Conservation (phyloP, 2,797 vertebrate species). For the Calcarius lapponicus region DNA sequence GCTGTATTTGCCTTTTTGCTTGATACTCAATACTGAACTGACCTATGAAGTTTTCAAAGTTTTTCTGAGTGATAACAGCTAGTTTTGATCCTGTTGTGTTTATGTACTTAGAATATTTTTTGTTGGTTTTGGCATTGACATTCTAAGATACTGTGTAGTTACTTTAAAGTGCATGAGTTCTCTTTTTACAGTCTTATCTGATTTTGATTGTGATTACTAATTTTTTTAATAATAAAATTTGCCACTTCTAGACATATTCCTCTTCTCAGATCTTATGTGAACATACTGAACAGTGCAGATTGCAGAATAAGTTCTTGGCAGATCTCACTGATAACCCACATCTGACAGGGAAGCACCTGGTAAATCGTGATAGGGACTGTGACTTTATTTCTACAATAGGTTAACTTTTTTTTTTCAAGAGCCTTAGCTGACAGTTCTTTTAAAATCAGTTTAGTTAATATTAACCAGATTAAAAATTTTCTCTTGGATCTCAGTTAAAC, state of each 20-base stretch:
- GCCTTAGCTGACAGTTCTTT: background rate
- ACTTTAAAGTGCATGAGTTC: background rate
- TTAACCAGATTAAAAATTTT: background rate
- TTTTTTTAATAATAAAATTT: background rate
- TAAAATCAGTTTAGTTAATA: background rate
- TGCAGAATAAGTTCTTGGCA: background rate
- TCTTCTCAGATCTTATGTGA: background rate
- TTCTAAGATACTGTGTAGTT: background rate
- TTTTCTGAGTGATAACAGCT: background rate
- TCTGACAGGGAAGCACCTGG: background rate
- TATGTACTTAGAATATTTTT: background rate
- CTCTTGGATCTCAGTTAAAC: background rate
- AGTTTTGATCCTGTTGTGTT: background rate
- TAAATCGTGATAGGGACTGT: background rate
- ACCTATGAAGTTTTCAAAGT: background rate
- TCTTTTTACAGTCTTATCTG: background rate
- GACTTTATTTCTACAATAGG: background rate
- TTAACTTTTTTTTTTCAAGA: background rate
- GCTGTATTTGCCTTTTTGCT: background rate
- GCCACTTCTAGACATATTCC: background rate
- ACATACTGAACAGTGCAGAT: background rate
- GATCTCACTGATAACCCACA: background rate
- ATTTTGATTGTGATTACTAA: background rate
- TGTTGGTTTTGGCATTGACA: background rate
- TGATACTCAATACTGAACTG: background rate